Conservation (phyloP, 2,797 vertebrate species). For the Pampus argenteus region DNA sequence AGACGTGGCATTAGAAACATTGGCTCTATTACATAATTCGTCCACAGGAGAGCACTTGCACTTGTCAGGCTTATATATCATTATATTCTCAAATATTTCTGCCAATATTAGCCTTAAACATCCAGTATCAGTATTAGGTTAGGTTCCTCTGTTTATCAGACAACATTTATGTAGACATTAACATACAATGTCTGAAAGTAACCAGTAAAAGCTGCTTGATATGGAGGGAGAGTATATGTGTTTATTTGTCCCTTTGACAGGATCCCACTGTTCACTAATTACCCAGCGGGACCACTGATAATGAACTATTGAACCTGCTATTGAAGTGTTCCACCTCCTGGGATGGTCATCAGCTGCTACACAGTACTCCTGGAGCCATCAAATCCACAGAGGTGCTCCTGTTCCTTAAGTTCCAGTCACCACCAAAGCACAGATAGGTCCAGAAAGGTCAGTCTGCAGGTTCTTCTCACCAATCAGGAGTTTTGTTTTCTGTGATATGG, state of each 20-base stretch:
- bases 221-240: slow-evolving; percentile 63
- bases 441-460: slow-evolving; percentile 74
- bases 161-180: not conserved
- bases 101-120: too few species aligned
- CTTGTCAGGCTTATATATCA: too few species aligned
- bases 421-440: slow-evolving; percentile 65
- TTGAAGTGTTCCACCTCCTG: slow-evolving; percentile 72
- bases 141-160: not conserved
- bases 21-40: not conserved
- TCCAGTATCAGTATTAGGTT: not conserved
- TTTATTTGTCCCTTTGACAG: slow-evolving; percentile 81
- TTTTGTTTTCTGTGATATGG: slow-evolving; percentile 4
- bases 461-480: slow-evolving; percentile 44
- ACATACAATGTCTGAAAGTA: slow-evolving; percentile 18
- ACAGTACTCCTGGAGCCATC: slow-evolving; percentile 68
- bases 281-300: slow-evolving; percentile 81
- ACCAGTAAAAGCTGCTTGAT: slow-evolving; percentile 45
- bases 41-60: slow-evolving; percentile 1
- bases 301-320: slow-evolving; percentile 86
- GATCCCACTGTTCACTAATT: slow-evolving; percentile 83
- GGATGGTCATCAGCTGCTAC: slow-evolving; percentile 74
- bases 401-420: slow-evolving; percentile 74
- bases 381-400: slow-evolving; percentile 73
- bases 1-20: not conserved
- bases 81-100: too few species aligned